Base-by-base conservation (phyloP, 2,888 invertebrate species). In the Drosophila anceps region DNA sequence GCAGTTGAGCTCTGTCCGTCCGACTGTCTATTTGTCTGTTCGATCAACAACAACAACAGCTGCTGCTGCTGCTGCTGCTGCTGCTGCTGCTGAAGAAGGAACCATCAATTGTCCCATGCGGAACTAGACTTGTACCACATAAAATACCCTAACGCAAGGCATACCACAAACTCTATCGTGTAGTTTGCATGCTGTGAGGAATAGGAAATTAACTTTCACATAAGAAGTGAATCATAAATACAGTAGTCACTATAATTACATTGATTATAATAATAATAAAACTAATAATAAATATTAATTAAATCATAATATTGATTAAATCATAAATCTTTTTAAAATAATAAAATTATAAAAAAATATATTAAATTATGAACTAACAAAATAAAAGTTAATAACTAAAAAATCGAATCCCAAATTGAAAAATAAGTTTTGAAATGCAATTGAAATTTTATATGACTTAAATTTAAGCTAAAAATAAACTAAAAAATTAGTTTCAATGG, bases 91-190 rank as follows among this genome's bases (percentile, higher is more conserved):
- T 63, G 65, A 82, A 85, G 74, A 87, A 90, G 88, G 88, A 89
- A 90, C 89, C 82, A 85, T 67, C 81, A 89, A 85, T 88, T 89
- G 84, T 86, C 70, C 67, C 74, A 90, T 90, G 89, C 90, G 90
- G 90, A 90, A 90, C 90, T 89, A 85, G 78, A 68, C 69, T 59
- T 43, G 51, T 31, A 55, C 58, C 54, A 66, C 66, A 69, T 69
- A 46, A 53, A 51, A 44, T 69, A 57, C 71, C 24, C 74, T 76
- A 0, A 48, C 20, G 20, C 2, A 1, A 13, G 7, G 7, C 9
- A 43, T 27, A 15, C 9, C 2, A 8, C 8, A 6, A 12, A 27
- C 27, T 61, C n/a, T 18, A 3, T 9, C 10, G 46, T 31, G 41
- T 61, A 15, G 4, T 27, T 35, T 29, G 50, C 37, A 15, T 37